Evolutionary conservation across 1,140 invertebrate species (phyloP).

Genomic region (Phymorhynchus buccinoides): DNA sequence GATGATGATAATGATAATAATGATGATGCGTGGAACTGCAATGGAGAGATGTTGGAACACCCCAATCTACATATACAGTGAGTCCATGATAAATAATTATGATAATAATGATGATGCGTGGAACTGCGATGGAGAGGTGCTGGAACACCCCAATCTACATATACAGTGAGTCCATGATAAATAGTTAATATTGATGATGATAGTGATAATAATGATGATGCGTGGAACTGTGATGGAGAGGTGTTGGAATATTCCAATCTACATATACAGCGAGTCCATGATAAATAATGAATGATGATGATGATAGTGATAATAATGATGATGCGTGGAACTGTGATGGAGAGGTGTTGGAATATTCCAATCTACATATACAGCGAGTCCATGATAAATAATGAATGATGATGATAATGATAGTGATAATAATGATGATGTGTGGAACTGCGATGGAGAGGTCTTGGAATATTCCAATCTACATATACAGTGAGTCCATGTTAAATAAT

Average conservation of each 20-base stretch:
- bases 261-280: background rate
- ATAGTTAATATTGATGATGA: background rate
- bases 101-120: slow-evolving; percentile 73
- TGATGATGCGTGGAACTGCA: background rate
- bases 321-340: slow-evolving; percentile 89
- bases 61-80: background rate
- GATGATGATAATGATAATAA: background rate
- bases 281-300: background rate
- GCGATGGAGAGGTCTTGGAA: slow-evolving; percentile 83
- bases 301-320: background rate
- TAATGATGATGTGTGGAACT: background rate
- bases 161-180: slow-evolving; percentile 78
- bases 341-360: slow-evolving; percentile 81
- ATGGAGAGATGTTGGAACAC: background rate
- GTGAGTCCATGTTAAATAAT: slow-evolving; percentile 71
- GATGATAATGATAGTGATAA: background rate
- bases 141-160: slow-evolving; percentile 80
- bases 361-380: slow-evolving; percentile 83
- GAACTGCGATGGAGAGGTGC: slow-evolving; percentile 90
- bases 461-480: slow-evolving; percentile 82
- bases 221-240: background rate
- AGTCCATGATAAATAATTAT: background rate
- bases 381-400: too few relatives aligned
- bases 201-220: background rate
- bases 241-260: background rate